These are phyloP conservation scores for Aldrovandia affinis DNA, from an alignment of 2,797 vertebrate species.

Conservation along the genomic window DNA sequence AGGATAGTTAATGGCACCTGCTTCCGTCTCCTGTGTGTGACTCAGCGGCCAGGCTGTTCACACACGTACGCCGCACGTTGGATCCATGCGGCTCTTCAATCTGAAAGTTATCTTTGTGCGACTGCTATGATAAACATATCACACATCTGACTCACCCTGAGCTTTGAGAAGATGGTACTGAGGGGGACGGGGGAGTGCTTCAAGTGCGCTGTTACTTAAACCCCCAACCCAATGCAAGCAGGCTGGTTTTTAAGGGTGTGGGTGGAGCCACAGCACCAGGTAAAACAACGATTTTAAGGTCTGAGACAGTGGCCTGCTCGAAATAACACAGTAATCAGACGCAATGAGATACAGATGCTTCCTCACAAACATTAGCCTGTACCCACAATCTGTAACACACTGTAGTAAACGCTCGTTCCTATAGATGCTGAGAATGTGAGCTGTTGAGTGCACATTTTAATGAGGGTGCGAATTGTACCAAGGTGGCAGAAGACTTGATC, in stretches of 20 bases:
- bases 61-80: not conserved
- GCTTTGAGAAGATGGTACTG: not conserved
- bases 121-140: not conserved
- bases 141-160: not conserved
- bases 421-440: constrained; percentile 19
- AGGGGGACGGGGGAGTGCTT: not conserved
- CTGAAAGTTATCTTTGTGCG: not conserved
- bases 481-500: constrained; percentile 38
- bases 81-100: not conserved
- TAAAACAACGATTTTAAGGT: constrained; percentile 9
- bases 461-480: constrained; percentile 33
- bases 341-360: too few relatives aligned
- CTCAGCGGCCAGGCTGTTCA: not conserved
- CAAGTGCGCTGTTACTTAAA: not conserved
- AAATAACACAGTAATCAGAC: not conserved
- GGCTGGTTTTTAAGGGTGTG: not conserved
- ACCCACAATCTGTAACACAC: too few relatives aligned
- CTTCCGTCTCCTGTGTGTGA: not conserved
- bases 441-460: constrained; percentile 34
- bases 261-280: not conserved
- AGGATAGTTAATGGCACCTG: not conserved
- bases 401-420: not conserved
- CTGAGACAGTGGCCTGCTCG: not conserved
- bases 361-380: not conserved
- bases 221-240: not conserved